Conservation (phyloP, 2,113 vertebrate species). For the Theropithecus gelada region DNA sequence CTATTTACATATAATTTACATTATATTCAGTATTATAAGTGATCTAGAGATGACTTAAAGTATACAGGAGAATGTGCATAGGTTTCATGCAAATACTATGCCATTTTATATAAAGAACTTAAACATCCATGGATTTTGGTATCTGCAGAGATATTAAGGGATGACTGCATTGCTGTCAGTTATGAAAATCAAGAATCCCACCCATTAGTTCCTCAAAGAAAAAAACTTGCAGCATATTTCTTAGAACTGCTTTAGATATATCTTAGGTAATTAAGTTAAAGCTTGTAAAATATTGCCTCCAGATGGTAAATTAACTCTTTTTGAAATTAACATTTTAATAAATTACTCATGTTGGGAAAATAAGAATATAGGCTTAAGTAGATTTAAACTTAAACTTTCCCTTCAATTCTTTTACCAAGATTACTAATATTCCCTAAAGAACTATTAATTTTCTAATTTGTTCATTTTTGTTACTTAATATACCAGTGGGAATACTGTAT, state of each 20-base stretch:
- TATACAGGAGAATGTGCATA: neutral
- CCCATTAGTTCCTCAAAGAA: neutral
- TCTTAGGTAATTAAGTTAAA: neutral
- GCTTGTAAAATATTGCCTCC: slow-evolving; percentile 3
- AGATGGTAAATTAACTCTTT: slow-evolving; percentile 38
- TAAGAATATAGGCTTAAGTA: neutral
- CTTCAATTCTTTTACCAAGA: slow-evolving; percentile 42
- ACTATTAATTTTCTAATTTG: slow-evolving; percentile 52
- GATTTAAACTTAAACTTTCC: slow-evolving; percentile 41
- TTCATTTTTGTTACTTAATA: slow-evolving; percentile 56
- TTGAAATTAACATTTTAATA: slow-evolving; percentile 52
- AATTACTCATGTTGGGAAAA: slow-evolving; percentile 40
- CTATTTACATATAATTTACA: neutral
- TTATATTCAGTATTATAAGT: neutral
- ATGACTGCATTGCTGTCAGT: neutral
- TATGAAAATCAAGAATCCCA: neutral
- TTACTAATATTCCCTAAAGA: slow-evolving; percentile 33
- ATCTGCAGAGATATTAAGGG: neutral
- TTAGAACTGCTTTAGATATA: neutral
- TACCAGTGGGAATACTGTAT: slow-evolving; percentile 32
- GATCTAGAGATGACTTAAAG: neutral
- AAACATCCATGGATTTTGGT: neutral
- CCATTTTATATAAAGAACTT: neutral
- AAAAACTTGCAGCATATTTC: neutral
- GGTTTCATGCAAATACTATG: neutral